Conservation (phyloP, 2,113 vertebrate genomes). For the Lagopus leucura region DNA sequence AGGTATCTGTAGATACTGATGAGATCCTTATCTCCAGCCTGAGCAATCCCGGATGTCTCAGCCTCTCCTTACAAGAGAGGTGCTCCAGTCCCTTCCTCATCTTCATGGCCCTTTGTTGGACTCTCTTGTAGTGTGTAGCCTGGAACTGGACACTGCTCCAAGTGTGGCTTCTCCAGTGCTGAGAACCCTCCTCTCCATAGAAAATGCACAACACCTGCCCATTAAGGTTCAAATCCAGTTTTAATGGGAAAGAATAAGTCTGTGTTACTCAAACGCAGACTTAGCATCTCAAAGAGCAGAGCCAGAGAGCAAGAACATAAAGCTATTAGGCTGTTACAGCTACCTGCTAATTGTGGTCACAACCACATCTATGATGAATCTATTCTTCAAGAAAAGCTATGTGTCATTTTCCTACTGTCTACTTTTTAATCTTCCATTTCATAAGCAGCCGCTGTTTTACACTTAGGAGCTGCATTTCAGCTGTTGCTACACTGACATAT, state of each 20-base stretch:
- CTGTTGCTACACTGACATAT: not conserved
- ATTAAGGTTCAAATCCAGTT: not conserved
- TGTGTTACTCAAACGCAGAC: not conserved
- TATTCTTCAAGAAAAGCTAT: not conserved
- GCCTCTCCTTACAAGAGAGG: not conserved
- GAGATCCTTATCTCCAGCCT: no score
- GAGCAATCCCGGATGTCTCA: no score
- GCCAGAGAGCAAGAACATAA: not conserved
- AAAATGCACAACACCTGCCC: not conserved
- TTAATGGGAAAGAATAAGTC: not conserved
- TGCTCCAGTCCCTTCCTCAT: not conserved
- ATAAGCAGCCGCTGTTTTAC: not conserved
- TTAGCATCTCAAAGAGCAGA: not conserved
- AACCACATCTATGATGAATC: not conserved
- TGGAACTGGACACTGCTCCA: not conserved
- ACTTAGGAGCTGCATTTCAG: not conserved
- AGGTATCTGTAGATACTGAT: no score
- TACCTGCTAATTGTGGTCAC: not conserved
- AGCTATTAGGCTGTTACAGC: not conserved
- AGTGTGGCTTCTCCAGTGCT: not conserved
- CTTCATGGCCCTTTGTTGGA: not conserved
- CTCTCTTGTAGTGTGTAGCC: not conserved
- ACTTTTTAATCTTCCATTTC: not conserved
- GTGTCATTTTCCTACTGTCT: not conserved
- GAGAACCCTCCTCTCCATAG: not conserved